These are phyloP conservation scores for Coenonympha arcania DNA, from an alignment of 2,888 invertebrate species.

Conservation along the genomic window DNA sequence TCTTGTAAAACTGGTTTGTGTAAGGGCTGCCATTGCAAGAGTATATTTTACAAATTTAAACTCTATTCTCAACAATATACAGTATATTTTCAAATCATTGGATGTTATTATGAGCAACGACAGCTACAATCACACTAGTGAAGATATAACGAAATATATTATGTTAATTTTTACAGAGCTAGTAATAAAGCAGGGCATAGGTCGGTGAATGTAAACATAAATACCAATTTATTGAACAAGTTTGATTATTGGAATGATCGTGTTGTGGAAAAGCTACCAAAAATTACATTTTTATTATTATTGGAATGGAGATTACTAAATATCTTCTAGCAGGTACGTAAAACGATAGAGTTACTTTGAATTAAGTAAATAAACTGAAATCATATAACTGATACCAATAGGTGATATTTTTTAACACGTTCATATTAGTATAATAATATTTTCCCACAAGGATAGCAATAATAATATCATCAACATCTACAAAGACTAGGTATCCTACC, in stretches of 20 bases:
- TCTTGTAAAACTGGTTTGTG: constrained; percentile 54
- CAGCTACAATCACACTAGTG: constrained; percentile 11
- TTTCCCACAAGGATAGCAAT: too few species aligned
- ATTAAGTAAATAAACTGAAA: too few species aligned
- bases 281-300: constrained; percentile 3
- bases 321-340: too few species aligned
- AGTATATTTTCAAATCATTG: background rate
- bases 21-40: constrained; percentile 20
- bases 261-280: constrained; percentile 15
- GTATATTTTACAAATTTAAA: constrained; percentile 4
- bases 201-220: constrained; percentile 24
- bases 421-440: too few species aligned
- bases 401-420: too few species aligned
- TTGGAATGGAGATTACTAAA: background rate
- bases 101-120: background rate
- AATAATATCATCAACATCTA: too few species aligned
- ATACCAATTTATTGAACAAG: constrained; percentile 23
- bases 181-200: constrained; percentile 22
- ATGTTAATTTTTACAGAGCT: constrained; percentile 21
- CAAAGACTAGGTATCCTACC: too few species aligned
- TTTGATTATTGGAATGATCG: constrained; percentile 19
- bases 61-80: constrained; percentile 6
- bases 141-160: constrained; percentile 22
- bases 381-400: too few species aligned
- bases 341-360: too few species aligned